phyloP scores from a whole-genome alignment of 2,113 vertebrate species.

The Orthonyx spaldingii region DNA sequence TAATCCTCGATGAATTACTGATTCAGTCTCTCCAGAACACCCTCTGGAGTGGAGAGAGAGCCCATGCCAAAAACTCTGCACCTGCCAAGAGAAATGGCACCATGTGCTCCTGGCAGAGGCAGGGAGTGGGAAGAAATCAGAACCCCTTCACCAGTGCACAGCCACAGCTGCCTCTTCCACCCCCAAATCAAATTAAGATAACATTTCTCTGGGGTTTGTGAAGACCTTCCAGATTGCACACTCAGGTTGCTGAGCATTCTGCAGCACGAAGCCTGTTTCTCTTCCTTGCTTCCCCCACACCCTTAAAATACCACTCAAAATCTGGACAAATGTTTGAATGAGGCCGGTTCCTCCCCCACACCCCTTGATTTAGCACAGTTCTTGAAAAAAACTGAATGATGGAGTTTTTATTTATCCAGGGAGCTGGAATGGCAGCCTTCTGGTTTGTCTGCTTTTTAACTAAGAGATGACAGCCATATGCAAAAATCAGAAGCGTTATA shows the following conservation, averaged over 20 bases:
- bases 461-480: not conserved
- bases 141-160: not conserved
- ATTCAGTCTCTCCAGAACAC: not conserved
- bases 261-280: not conserved
- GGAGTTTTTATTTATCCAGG: not conserved
- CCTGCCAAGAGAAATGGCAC: not conserved
- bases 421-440: not conserved
- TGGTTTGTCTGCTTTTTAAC: not conserved
- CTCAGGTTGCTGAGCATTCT: not conserved
- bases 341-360: not conserved
- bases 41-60: not conserved
- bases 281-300: not conserved
- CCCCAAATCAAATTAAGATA: not conserved
- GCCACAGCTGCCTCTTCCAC: not conserved
- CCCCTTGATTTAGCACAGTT: not conserved
- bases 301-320: slow-evolving; percentile 35
- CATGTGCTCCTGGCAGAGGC: not conserved
- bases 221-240: not conserved
- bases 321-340: not conserved
- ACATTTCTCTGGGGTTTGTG: not conserved
- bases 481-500: not conserved
- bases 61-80: not conserved
- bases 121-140: not conserved
- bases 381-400: not conserved
- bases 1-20: not conserved